Conservation (phyloP, 2,797 vertebrate genomes). For the Aldrovandia affinis region DNA sequence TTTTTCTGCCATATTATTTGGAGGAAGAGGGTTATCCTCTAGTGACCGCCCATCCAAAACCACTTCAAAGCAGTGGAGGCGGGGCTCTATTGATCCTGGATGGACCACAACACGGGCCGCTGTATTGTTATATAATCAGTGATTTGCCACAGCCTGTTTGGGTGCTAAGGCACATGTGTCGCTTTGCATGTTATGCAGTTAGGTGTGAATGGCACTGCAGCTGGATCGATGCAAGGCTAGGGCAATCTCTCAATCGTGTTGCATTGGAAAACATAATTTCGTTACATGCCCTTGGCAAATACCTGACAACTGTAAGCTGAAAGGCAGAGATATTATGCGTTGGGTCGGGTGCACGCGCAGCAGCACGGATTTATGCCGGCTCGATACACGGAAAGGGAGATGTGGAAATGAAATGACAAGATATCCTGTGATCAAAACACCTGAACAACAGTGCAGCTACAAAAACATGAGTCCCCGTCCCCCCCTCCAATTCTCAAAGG, state of each 20-base stretch:
- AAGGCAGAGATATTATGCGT: too few relatives aligned
- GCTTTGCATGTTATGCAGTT: not conserved
- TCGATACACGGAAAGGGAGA: too few relatives aligned
- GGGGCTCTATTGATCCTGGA: not conserved
- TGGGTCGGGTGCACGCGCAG: too few relatives aligned
- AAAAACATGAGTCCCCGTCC: not conserved
- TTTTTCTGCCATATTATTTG: not conserved
- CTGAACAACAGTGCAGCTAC: not conserved
- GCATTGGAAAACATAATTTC: not conserved
- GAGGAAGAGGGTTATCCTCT: not conserved
- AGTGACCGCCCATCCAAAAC: not conserved
- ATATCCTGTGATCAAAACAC: not conserved
- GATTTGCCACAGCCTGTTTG: not conserved
- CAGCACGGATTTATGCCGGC: too few relatives aligned
- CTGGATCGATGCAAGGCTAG: not conserved
- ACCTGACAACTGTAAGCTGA: not conserved
- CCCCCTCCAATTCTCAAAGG: not conserved
- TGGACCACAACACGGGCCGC: not conserved
- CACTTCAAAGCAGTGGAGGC: not conserved
- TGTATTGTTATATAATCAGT: too few relatives aligned
- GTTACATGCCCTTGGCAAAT: not conserved
- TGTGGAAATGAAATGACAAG: not conserved
- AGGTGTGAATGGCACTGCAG: not conserved
- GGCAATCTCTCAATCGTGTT: not conserved
- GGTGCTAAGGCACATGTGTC: not conserved